Conservation (phyloP, 2,113 vertebrate genomes). For the Notiomystis cincta region DNA sequence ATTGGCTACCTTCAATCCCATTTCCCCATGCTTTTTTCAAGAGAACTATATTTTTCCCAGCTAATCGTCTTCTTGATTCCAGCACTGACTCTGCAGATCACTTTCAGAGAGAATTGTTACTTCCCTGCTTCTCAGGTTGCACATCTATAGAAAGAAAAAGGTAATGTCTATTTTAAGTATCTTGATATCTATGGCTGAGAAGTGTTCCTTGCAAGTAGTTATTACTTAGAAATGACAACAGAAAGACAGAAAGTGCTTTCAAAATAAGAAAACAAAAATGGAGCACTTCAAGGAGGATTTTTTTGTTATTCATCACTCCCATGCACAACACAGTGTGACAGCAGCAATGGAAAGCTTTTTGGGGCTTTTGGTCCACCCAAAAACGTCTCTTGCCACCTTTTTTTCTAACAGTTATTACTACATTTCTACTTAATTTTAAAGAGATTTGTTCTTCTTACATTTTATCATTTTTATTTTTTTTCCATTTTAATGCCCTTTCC, state of each 20-base stretch:
- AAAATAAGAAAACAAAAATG: not conserved
- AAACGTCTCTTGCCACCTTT: not conserved
- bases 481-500: not conserved
- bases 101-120: not conserved
- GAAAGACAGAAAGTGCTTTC: not conserved
- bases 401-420: not conserved
- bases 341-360: not conserved
- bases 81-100: not conserved
- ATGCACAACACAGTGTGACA: not conserved
- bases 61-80: not conserved
- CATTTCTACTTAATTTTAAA: not conserved
- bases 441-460: not conserved
- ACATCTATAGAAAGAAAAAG: not conserved
- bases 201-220: not conserved
- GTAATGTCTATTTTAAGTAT: not conserved
- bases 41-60: not conserved
- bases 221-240: not conserved
- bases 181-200: not conserved
- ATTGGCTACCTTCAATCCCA: not conserved
- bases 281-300: not conserved
- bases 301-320: not conserved
- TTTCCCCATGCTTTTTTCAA: not conserved
- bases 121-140: not conserved
- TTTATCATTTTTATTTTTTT: not conserved
- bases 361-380: accelerated